Evolutionary conservation across 1,140 invertebrate species (phyloP).

Genomic region (Drepana arcuata): DNA sequence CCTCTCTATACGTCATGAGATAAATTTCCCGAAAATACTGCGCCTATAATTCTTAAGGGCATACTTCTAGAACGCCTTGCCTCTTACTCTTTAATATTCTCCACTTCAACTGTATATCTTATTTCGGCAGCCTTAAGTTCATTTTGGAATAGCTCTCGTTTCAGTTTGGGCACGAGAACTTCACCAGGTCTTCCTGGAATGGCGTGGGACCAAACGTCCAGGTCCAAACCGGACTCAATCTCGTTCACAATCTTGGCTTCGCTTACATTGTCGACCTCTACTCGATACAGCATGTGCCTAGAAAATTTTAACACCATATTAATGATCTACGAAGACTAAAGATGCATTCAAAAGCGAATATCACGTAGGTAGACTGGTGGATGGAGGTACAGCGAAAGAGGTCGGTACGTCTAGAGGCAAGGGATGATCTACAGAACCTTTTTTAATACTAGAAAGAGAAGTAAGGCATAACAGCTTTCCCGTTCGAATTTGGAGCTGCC

Average conservation of each 20-base stretch:
- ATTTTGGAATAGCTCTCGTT: conserved; percentile 6
- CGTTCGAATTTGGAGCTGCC: no score
- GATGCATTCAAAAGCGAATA: neutral
- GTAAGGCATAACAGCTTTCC: neutral
- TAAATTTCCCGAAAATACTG: no score
- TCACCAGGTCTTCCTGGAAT: conserved; percentile 5
- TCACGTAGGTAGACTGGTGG: neutral
- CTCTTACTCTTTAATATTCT: conserved; percentile 25
- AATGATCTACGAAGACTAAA: neutral
- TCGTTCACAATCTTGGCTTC: conserved; percentile 6
- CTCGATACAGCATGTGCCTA: conserved; percentile 14
- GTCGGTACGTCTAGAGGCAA: no score
- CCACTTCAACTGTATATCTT: conserved; percentile 9
- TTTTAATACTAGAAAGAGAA: neutral
- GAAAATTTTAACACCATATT: neutral
- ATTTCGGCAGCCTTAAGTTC: conserved; percentile 9
- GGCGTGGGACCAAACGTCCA: conserved; percentile 19
- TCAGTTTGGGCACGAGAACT: conserved; percentile 9
- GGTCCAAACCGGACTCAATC: conserved; percentile 3
- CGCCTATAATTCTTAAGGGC: no score
- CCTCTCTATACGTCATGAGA: no score
- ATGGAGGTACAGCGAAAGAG: no score
- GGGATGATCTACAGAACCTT: neutral
- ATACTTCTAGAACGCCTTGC: no score
- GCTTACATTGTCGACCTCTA: conserved; percentile 7